Conservation (phyloP, 1,140 invertebrate genomes). For the Harpegnathos saltator region DNA sequence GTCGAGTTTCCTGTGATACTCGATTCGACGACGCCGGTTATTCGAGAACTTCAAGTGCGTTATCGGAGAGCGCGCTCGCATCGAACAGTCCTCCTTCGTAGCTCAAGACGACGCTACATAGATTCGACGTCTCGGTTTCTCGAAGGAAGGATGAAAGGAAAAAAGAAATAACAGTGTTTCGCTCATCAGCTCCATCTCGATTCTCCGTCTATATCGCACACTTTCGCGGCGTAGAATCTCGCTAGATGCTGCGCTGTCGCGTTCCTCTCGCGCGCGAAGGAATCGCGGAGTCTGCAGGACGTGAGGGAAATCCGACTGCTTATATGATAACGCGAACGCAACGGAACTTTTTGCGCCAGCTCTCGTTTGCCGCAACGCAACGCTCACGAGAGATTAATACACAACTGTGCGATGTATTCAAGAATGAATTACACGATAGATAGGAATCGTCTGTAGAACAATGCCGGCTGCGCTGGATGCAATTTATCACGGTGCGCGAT, state of each 20-base stretch:
- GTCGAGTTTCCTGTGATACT: not conserved
- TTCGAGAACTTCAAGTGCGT: not conserved
- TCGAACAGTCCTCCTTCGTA: too few relatives aligned
- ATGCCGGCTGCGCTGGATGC: conserved; percentile 36
- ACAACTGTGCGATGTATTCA: conserved; percentile 20
- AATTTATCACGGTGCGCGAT: conserved; percentile 41
- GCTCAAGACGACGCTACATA: too few relatives aligned
- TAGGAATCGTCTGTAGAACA: conserved; percentile 51
- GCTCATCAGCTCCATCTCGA: too few relatives aligned
- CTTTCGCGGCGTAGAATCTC: too few relatives aligned
- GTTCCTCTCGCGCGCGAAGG: too few relatives aligned
- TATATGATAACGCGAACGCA: not conserved
- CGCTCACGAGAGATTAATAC: conserved; percentile 41
- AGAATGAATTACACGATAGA: conserved; percentile 50
- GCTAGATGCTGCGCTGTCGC: too few relatives aligned
- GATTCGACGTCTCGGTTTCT: too few relatives aligned
- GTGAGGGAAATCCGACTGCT: not conserved
- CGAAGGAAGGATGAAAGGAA: too few relatives aligned
- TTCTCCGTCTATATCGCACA: too few relatives aligned
- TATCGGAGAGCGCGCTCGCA: too few relatives aligned
- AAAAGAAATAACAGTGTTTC: too few relatives aligned
- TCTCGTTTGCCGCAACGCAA: conserved; percentile 8
- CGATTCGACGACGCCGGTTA: not conserved
- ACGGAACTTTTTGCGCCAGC: not conserved
- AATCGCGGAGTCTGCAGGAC: too few relatives aligned